Base-by-base conservation (phyloP, 92 coral and sea anemone species). In the Paramuricea clavata region DNA sequence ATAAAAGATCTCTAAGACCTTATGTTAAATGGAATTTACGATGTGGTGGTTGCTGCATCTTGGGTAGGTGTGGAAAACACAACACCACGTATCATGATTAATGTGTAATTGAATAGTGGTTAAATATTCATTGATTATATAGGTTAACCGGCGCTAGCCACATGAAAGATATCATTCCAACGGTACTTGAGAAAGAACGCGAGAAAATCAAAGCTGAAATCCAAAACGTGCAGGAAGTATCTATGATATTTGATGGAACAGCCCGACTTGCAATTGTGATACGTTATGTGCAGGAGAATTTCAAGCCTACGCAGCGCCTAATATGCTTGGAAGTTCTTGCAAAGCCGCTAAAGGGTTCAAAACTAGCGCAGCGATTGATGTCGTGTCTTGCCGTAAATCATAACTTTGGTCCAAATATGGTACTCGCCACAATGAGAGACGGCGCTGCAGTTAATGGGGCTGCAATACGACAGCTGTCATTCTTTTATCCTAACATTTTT, bases 401-500 rank as follows among this genome's bases (percentile, higher is more conserved):
- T 33, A 23, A 69, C 76, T 70, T 89, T 85, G 89, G 83, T 27
- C 76, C 86, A 16, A 85, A 85, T 75, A 27, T 62, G 47, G 39
- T 89, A 61, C 67, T 86, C 75, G 90, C 76, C 1, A 82, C 85
- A 75, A 90, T 90, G 69, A 86, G 88, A 76, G 90, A 90, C 86
- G 93, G 90, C 39, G 90, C 81, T 74, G 74, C 93, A 82, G 90
- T 74, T 77, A 90, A 90, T 81, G 85, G 88, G 74, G 90, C 93
- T 30, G 93, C 90, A 75, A 70, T 90, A 73, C 76, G 87, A 78
- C 90, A 89, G 74, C 89, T 90, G 79, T 73, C 74, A 79, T 90
- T 90, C 76, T 90, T 90, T 84, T 89, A 85, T 28, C 65, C 92
- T 47, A 89, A 89, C 86, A 85, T 89, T 62, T 83, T 70, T n/a